Base-by-base conservation (phyloP, 2,888 invertebrate genomes). In the Mystacides longicornis region DNA sequence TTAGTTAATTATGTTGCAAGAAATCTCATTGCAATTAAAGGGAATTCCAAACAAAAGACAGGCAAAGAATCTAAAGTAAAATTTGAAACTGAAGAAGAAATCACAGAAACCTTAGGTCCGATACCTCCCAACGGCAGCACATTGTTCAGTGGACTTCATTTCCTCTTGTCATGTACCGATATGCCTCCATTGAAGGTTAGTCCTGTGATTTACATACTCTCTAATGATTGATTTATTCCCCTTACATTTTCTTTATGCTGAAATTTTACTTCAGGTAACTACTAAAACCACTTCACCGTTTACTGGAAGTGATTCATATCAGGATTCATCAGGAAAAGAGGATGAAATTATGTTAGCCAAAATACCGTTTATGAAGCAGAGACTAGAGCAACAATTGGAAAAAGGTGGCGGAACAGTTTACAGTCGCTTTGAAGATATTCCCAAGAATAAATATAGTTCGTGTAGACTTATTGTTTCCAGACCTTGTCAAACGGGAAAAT, bases 401-500 rank as follows among this genome's bases (percentile, higher is more conserved):
- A 77, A 77, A 0, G 85, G 81, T 3, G 85, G 85, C 0, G 87
- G 86, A 0, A 70, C 67, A 3, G 76, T 86, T 1, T 78, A 84
- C 61, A 79, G 81, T 74, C 79, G 78, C 62, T 79, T 79, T 65
- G 77, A 79, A 63, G 74, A 80, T 62, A 73, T 83, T 55, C 72
- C 82, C 66, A 71, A 73, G 61, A 74, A 67, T 55, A 78, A 80
- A 54, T 83, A 82, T 64, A 64, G 69, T 0, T 72, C 71, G 1
- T 80, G 80, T 61, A 79, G 75, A 62, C 70, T 85, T 31, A 79
- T 89, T 54, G 83, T 88, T 0, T 84, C 87, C 7, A 77, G 83
- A 16, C 85, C 86, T 42, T 87, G 86, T 63, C 74, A 82, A 52
- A 89, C 89, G 0, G 82, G 84, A 9, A 89, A 88, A 66, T 87